Evolutionary conservation across 1,140 invertebrate species (phyloP), one percentile per base, ranked within the genome.

Genomic region (Bradynema listronoti): DNA sequence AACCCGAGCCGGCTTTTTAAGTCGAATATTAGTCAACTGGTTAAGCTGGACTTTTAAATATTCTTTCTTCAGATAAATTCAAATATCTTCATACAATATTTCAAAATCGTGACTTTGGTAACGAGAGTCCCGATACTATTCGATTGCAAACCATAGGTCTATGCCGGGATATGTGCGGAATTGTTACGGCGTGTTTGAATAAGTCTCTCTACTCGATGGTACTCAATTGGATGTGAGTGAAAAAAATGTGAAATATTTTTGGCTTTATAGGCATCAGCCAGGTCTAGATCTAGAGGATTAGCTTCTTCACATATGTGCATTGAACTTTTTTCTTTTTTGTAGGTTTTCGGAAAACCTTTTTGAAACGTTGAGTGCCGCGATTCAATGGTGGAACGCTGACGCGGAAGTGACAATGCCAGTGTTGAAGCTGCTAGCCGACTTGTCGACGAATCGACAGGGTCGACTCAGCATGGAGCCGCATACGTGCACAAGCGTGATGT

Each of bases 181-280:
- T 98, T 43, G 90, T 91, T 3, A 91, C 88, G 82, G 89, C 92
- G 1, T 94, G 96, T 78, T 94, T 93, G 79, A 94, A 90, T 22
- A 93, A 94, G 81, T 86, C 86, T 4, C 91, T 90, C 0, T 98
- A 93, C 73, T 92, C 93, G 85, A 93, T 97, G 88, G 84, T 98
- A 1, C 97, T 97, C 80, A 91, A 97, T 78, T 98, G 93, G 92
- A 87, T 97, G 87, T 97, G 87, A 80, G 80, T 80, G 78, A 11
- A 19, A 39, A 19, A 39, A 39, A 3, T 22, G 4, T n/a, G n/a
- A n/a, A n/a, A n/a, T n/a, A n/a, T n/a, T n/a, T n/a, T n/a, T n/a
- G n/a, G n/a, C n/a, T n/a, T n/a, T n/a, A n/a, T n/a, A n/a, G n/a
- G n/a, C n/a, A n/a, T n/a, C n/a, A n/a, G n/a, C n/a, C n/a, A n/a